A percentile compares a stretch with the other conserved stretches of the same genome.
phyloP scores from a whole-genome alignment of 1,140 invertebrate genomes.

The Bombyx mandarina region DNA sequence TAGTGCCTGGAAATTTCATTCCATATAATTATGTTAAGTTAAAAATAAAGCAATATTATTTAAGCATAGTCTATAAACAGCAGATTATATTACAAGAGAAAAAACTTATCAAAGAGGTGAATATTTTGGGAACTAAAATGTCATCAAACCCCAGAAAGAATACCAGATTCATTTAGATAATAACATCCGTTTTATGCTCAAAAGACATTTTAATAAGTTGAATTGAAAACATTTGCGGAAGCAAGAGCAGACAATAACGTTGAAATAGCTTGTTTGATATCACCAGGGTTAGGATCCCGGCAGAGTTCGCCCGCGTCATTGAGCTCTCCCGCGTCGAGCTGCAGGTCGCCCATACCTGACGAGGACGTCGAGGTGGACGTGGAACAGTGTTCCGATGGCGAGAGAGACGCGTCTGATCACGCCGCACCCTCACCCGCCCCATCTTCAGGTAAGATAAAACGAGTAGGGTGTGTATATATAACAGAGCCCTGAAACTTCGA shows the following conservation, averaged over 20 bases:
- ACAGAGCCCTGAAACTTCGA: no score
- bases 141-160: no score
- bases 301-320: slow-evolving; percentile 64
- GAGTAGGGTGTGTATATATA: no score
- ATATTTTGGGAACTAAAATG: no score
- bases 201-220: not conserved
- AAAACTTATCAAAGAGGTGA: no score
- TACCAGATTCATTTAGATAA: no score
- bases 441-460: slow-evolving; percentile 47
- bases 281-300: slow-evolving; percentile 55
- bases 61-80: no score
- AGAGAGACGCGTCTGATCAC: slow-evolving; percentile 46
- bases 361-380: slow-evolving; percentile 69
- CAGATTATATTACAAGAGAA: no score
- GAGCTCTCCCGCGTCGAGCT: slow-evolving; percentile 57
- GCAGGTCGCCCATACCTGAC: slow-evolving; percentile 48
- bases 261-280: slow-evolving; percentile 2
- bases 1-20: no score
- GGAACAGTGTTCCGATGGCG: slow-evolving; percentile 65
- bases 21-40: no score
- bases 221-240: not conserved
- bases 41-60: no score
- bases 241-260: not conserved
- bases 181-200: no score
- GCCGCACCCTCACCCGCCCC: slow-evolving; percentile 55